Conservation (phyloP, 1,140 invertebrate genomes). For the Bradynema listronoti region DNA sequence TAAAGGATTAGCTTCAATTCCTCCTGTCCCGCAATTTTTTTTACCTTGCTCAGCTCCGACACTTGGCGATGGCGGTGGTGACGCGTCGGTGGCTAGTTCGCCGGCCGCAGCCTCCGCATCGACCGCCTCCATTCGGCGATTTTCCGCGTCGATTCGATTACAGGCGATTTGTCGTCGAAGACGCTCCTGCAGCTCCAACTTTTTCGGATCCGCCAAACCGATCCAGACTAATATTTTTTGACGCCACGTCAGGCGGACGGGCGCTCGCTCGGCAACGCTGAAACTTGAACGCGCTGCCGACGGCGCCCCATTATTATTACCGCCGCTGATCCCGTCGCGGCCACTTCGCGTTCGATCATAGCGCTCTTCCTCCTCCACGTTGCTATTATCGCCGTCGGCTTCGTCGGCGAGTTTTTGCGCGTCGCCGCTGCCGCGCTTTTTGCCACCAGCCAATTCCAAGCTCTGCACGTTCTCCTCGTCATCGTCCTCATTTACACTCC, state of each 20-base stretch:
- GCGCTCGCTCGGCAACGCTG: constrained; percentile 3
- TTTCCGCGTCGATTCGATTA: no score
- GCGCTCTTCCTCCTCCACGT: neutral
- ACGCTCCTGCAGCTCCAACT: constrained; percentile 1
- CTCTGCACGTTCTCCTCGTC: constrained; percentile 1
- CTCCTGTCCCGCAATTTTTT: no score
- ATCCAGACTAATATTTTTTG: constrained; percentile 24
- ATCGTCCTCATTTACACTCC: constrained; percentile 27
- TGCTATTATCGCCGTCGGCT: neutral
- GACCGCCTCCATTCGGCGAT: no score
- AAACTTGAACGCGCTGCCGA: neutral
- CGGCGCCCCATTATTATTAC: neutral
- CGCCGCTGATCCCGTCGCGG: neutral
- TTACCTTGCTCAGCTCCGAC: no score
- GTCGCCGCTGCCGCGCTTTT: neutral
- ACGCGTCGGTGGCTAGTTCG: no score
- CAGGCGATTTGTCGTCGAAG: neutral
- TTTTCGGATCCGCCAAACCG: constrained; percentile 28
- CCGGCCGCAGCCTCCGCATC: no score
- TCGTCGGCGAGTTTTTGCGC: neutral
- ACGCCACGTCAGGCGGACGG: constrained; percentile 24
- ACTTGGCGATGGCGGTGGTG: no score
- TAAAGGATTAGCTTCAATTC: no score
- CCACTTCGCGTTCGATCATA: neutral
- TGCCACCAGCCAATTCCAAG: neutral